Base-by-base conservation (phyloP, 2,113 vertebrate genomes). In the Chaetorhynchus papuensis region DNA sequence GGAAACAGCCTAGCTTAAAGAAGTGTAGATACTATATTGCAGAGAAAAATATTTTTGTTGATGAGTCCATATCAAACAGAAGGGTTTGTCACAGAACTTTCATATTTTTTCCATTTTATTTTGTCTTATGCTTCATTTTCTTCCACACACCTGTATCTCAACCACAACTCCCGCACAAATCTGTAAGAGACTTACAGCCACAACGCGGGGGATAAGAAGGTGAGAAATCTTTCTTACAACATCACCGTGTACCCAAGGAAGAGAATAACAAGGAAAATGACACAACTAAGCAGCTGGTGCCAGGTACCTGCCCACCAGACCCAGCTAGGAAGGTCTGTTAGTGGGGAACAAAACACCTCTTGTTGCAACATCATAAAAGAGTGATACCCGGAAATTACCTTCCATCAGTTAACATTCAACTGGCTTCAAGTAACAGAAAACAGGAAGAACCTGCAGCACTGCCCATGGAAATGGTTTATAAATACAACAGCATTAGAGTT, bases 151-250 rank as follows among this genome's bases (percentile, higher is more conserved):
- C 21, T 33, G 0, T 16, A 56, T 56, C 64, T 60, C 44, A 44
- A 52, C 39, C 57, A n/a, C 31, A 49, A 13, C 7, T 47, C 44
- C 87, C 22, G 33, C 24, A 63, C 28, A 78, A 60, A 61, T 10
- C 13, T 18, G 1, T 27, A 44, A 52, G 41, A 87, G 41, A 66
- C 21, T 56, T 27, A 39, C 4, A 19, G 28, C 22, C 20, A 41
- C 23, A 31, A 42, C 0, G 0, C 0, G 0, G 10, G 31, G 69
- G 10, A 47, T 27, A 45, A 87, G 11, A 16, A 11, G 6, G 16
- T 44, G 24, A 70, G 27, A 61, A 70, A 41, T 35, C 44, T 20
- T 52, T n/a, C 47, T 52, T n/a, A 18, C 0, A 1, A 42, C 64
- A 69, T 18, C 41, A 72, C 18, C 24, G 18, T 2, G 11, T 7